These are phyloP conservation scores for Suncus etruscus DNA, from an alignment of 2,113 vertebrate genomes.

Conservation along the genomic window DNA sequence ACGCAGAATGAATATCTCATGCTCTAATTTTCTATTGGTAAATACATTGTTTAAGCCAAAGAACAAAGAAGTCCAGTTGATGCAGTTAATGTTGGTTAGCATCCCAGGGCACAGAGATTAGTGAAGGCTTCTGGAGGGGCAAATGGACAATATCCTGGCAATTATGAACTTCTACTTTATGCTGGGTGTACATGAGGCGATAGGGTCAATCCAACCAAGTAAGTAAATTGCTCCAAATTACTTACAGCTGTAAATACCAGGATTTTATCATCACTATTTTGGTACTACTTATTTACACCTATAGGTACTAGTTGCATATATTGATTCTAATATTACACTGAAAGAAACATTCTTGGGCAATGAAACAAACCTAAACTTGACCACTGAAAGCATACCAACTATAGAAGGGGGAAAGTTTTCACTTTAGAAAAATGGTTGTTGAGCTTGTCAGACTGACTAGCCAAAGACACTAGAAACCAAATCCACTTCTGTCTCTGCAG, in stretches of 20 bases:
- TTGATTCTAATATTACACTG: background rate
- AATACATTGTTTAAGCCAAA: background rate
- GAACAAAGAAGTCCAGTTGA: background rate
- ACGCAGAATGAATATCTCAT: background rate
- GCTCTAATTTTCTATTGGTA: background rate
- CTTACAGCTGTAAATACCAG: background rate
- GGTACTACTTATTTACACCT: no score
- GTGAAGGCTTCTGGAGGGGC: background rate
- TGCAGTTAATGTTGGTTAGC: background rate
- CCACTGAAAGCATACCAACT: background rate
- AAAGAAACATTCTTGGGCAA: background rate
- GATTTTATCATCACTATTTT: background rate
- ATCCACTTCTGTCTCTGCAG: constrained; percentile 21
- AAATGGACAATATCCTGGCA: background rate
- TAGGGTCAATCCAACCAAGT: background rate
- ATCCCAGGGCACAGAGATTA: background rate
- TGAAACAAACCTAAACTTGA: constrained; percentile 18
- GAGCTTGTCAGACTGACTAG: background rate
- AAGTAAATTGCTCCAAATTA: constrained; percentile 46
- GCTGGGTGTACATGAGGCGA: background rate
- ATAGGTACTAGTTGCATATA: background rate
- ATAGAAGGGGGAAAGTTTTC: background rate
- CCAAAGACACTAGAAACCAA: background rate
- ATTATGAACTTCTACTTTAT: background rate
- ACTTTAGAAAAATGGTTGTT: background rate